A percentile compares a stretch with the other conserved stretches of the same genome.
phyloP scores from a whole-genome alignment of 1,140 invertebrate genomes.

The Zophobas morio region DNA sequence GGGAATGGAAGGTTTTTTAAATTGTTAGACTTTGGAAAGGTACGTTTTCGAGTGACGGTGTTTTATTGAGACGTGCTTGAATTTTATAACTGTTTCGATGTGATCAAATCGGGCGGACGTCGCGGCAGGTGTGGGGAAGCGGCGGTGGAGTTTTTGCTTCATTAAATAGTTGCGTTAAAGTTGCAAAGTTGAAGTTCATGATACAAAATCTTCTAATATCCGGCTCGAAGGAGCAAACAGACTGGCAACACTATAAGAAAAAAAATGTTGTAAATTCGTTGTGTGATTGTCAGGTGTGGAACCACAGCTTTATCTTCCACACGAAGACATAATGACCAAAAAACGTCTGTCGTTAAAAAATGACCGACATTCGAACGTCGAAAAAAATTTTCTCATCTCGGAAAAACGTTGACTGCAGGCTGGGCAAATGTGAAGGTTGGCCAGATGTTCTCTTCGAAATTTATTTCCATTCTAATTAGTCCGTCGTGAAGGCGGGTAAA shows the following conservation, averaged over 20 bases:
- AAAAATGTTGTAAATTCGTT: too few relatives aligned
- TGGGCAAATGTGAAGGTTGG: slow-evolving; percentile 3
- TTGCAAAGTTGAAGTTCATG: too few relatives aligned
- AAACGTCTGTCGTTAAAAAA: not conserved
- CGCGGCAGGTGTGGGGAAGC: not conserved
- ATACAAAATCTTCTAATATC: not conserved
- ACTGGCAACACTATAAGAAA: too few relatives aligned
- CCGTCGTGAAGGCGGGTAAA: too few relatives aligned
- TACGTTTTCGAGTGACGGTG: not conserved
- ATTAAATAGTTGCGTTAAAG: too few relatives aligned
- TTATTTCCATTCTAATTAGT: not conserved
- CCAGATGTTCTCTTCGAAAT: not conserved
- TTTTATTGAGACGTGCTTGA: not conserved
- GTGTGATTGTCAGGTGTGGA: too few relatives aligned
- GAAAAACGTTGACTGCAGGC: not conserved
- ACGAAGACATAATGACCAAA: not conserved
- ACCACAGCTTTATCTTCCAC: too few relatives aligned
- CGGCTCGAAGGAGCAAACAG: not conserved
- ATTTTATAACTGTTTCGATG: not conserved
- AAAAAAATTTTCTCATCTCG: not conserved
- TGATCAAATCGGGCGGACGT: not conserved
- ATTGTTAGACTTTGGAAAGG: not conserved
- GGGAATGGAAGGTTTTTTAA: not conserved
- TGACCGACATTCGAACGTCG: not conserved
- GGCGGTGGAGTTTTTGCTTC: too few relatives aligned